Percentiles rank a stretch among this genome's conserved stretches.
Evolutionary conservation across 2,797 vertebrate species (phyloP).

Genomic region (Melanotaenia maccullochi): DNA sequence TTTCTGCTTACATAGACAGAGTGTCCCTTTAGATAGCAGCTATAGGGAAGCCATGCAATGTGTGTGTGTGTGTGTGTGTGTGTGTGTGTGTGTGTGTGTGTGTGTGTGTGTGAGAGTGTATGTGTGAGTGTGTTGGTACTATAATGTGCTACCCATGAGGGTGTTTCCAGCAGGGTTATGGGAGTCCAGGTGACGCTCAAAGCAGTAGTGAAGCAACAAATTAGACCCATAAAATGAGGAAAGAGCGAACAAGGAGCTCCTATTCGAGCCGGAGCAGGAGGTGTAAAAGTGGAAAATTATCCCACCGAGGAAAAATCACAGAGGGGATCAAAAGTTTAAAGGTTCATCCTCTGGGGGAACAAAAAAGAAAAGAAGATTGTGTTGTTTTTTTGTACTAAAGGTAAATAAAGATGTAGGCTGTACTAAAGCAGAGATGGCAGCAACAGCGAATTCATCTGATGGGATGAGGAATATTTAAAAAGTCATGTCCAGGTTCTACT

Average conservation of each 20-base stretch:
- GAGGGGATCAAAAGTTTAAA: neutral
- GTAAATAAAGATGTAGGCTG: too few species aligned
- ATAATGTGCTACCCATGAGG: constrained; percentile 35
- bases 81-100: constrained; percentile 6
- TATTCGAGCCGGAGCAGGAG: neutral
- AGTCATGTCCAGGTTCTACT: too few species aligned
- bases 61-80: constrained; percentile 4
- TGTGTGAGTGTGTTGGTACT: neutral
- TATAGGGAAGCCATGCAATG: neutral
- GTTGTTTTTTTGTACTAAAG: too few species aligned
- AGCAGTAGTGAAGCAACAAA: constrained; percentile 48
- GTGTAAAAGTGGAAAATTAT: neutral
- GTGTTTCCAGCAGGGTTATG: constrained; percentile 41
- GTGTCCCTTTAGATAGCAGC: constrained; percentile 45
- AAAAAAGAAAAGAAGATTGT: neutral
- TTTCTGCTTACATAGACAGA: constrained; percentile 60
- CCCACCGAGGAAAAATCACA: neutral
- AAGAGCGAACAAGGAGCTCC: constrained; percentile 31
- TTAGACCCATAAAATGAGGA: constrained; percentile 29
- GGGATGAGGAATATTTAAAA: too few species aligned
- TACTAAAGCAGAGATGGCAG: too few species aligned
- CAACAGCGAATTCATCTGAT: too few species aligned
- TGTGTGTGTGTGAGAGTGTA: constrained; percentile 4
- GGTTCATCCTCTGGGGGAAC: constrained; percentile 12
- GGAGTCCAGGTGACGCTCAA: constrained; percentile 40